These are phyloP conservation scores for Engystomops pustulosus DNA, from an alignment of 2,113 vertebrate genomes.

Conservation along the genomic window DNA sequence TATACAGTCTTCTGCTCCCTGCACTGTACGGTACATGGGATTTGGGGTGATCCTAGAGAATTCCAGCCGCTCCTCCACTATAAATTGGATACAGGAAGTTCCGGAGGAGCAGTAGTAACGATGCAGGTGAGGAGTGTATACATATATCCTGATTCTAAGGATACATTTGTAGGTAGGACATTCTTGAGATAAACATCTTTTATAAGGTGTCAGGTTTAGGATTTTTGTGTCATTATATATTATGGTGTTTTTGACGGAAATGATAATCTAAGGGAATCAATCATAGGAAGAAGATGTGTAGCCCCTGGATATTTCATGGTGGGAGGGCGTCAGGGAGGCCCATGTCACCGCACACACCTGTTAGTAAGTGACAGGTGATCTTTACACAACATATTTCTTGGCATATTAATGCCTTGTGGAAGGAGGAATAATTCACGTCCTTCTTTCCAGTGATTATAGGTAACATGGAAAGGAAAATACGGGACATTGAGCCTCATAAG, in stretches of 20 bases:
- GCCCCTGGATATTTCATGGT: constrained; percentile 45
- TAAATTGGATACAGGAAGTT: too few relatives aligned
- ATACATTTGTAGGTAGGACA: neutral
- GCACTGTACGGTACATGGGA: too few relatives aligned
- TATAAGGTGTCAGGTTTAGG: constrained; percentile 16
- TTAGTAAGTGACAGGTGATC: constrained; percentile 38
- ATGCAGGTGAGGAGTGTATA: neutral
- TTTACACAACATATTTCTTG: constrained; percentile 40
- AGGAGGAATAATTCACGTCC: constrained; percentile 31
- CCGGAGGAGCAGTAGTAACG: too few relatives aligned
- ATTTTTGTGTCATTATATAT: constrained; percentile 29
- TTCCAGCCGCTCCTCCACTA: too few relatives aligned
- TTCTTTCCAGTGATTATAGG: constrained; percentile 2
- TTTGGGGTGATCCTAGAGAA: too few relatives aligned
- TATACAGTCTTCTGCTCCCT: too few relatives aligned
- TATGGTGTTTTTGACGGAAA: constrained; percentile 3
- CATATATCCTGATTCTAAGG: neutral
- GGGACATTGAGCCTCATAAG: neutral
- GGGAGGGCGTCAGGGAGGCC: constrained; percentile 40
- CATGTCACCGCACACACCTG: constrained; percentile 34
- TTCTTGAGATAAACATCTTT: constrained; percentile 14
- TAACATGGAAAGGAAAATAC: neutral
- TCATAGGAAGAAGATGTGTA: constrained; percentile 23
- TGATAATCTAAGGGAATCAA: constrained; percentile 34
- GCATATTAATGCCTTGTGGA: constrained; percentile 29